phyloP scores from a whole-genome alignment of 2,888 invertebrate genomes.

The Protodeltote pygarga region DNA sequence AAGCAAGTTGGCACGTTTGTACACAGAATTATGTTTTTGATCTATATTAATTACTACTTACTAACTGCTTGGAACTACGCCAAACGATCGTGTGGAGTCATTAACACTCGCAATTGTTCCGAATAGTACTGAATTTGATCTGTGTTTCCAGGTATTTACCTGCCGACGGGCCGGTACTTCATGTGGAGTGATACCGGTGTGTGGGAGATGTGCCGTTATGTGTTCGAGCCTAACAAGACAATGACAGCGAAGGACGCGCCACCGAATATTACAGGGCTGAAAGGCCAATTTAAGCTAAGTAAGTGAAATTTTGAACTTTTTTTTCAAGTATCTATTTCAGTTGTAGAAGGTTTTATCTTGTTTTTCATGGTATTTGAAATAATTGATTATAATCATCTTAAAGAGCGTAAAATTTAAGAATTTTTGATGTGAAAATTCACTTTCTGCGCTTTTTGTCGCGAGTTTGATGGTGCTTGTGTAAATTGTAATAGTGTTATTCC shows the following conservation, averaged over 20 bases:
- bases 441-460: no score
- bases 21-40: conserved; percentile 41
- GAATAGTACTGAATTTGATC: conserved; percentile 27
- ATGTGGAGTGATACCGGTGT: conserved; percentile 90
- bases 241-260: conserved; percentile 47
- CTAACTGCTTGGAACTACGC: conserved; percentile 40
- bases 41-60: conserved; percentile 47
- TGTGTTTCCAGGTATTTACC: conserved; percentile 83
- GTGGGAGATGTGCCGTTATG: conserved; percentile 88
- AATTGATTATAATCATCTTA: no score
- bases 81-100: conserved; percentile 42
- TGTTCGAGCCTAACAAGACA: conserved; percentile 66
- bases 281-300: conserved; percentile 64
- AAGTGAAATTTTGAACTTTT: conserved; percentile 48
- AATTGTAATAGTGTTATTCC: no score
- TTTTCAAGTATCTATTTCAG: neutral
- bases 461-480: no score
- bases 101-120: conserved; percentile 47
- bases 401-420: no score
- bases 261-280: conserved; percentile 56
- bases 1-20: conserved; percentile 41
- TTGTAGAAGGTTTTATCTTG: no score
- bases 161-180: conserved; percentile 87
- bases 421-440: no score
- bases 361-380: no score